Conservation (phyloP, 1,140 invertebrate species). For the Caenorhabditis inopinata region DNA sequence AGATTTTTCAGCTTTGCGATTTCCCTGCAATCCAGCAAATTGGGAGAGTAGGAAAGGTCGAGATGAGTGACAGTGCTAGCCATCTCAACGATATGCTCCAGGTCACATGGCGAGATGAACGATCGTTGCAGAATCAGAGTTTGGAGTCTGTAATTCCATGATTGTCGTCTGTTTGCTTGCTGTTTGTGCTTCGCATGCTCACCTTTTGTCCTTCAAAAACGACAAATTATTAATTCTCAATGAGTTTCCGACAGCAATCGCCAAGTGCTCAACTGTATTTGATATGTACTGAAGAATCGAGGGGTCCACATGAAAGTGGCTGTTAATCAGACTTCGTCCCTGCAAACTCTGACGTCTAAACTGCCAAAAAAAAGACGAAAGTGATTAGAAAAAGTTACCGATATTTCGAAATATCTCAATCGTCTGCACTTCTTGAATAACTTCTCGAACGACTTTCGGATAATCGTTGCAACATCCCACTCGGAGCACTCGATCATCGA, state of each 20-base stretch:
- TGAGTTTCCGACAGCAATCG: constrained; percentile 3
- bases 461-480: constrained; percentile 2
- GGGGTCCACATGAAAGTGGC: constrained; percentile 1
- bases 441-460: not conserved
- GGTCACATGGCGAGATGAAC: not conserved
- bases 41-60: not conserved
- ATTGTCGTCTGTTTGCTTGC: no score
- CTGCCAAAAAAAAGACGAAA: not conserved
- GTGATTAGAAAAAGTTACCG: not conserved
- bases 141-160: constrained; percentile 1
- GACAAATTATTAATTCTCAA: not conserved
- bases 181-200: no score
- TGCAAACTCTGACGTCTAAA: not conserved
- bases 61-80: not conserved
- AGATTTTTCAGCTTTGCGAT: not conserved
- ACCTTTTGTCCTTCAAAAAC: constrained; percentile 3
- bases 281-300: not conserved
- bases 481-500: constrained; percentile 8
- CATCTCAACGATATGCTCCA: not conserved
- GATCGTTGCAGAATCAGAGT: not conserved
- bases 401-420: not conserved
- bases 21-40: not conserved
- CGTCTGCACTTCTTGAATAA: not conserved
- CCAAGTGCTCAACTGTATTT: constrained; percentile 1
- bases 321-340: not conserved